These are phyloP conservation scores for Samia ricini DNA, from an alignment of 1,140 invertebrate genomes.

Conservation along the genomic window DNA sequence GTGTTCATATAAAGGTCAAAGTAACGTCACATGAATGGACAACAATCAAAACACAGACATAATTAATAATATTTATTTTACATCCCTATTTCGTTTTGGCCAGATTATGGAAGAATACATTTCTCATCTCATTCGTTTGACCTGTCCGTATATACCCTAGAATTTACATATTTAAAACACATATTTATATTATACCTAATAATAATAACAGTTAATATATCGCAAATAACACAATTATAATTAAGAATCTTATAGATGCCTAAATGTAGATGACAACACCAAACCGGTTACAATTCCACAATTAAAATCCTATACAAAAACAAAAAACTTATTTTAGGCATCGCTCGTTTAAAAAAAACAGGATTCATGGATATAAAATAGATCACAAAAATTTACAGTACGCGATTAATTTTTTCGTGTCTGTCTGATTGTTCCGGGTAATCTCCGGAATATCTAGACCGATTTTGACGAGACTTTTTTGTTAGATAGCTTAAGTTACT, in stretches of 20 bases:
- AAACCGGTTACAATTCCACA: too few species aligned
- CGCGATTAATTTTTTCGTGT: background rate
- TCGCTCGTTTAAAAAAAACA: background rate
- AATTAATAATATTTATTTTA: conserved; percentile 66
- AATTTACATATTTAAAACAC: conserved; percentile 23
- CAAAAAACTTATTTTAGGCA: background rate
- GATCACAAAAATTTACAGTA: background rate
- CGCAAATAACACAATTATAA: conserved; percentile 9
- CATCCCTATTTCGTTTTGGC: conserved; percentile 62
- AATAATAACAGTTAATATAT: conserved; percentile 33
- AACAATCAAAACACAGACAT: conserved; percentile 18
- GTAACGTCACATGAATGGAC: too few species aligned
- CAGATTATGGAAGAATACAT: conserved; percentile 67
- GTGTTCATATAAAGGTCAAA: too few species aligned
- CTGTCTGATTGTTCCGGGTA: too few species aligned
- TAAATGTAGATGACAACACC: background rate
- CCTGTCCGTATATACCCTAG: conserved; percentile 18
- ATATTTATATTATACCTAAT: background rate
- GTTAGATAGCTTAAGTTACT: too few species aligned
- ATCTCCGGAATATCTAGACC: too few species aligned
- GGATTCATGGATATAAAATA: background rate
- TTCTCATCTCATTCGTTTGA: conserved; percentile 35
- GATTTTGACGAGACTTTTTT: too few species aligned
- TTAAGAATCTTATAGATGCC: background rate
- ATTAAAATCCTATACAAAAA: too few species aligned